Base-by-base conservation (phyloP, 2,888 invertebrate species). In the Hypena proboscidalis region DNA sequence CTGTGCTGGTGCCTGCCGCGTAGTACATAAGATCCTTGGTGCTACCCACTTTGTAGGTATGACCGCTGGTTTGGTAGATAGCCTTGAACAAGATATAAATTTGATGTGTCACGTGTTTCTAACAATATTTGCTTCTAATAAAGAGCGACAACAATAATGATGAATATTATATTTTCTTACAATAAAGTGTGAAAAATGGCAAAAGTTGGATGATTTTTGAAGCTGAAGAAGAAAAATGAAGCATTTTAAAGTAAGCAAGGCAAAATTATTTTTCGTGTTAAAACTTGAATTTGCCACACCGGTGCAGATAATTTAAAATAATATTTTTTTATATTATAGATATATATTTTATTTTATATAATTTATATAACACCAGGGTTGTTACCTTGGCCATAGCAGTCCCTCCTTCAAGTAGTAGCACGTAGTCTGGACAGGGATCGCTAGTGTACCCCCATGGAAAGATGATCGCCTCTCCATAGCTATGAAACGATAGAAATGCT, bases 1-100 rank as follows among this genome's bases (percentile, higher is more conserved):
- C 90, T 0, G 70, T 72, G 59, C 90, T 89, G 29, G 78, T 88
- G 0, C 90, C 90, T 0, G 83, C 51, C 1, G 90, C 79, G 54
- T 77, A 90, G 67, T 90, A 90, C 90, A 90, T 90, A 3, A 90
- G 73, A 46, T 90, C 90, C 23, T 85, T 90, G 0, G 90, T 89
- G 48, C 89, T 85, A 9, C 90, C 90, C 0, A 90, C 90, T 70
- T 83, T 87, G 74, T 88, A 90, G 0, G 78, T 88, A 44, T 75
- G 80, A 0, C 84, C 84, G 33, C 66, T 82, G n/a, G 69, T 60
- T 4, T 67, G 56, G 45, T 74, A 55, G 23, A 90, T 89, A 5
- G 83, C 88, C 90, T 90, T 67, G 7, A 58, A 53, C 1, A 29
- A 17, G 1, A 31, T 10, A n/a, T n/a, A n/a, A n/a, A n/a, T n/a